Evolutionary conservation across 2,888 invertebrate species (phyloP).

Genomic region (Hypercompe scribonia): DNA sequence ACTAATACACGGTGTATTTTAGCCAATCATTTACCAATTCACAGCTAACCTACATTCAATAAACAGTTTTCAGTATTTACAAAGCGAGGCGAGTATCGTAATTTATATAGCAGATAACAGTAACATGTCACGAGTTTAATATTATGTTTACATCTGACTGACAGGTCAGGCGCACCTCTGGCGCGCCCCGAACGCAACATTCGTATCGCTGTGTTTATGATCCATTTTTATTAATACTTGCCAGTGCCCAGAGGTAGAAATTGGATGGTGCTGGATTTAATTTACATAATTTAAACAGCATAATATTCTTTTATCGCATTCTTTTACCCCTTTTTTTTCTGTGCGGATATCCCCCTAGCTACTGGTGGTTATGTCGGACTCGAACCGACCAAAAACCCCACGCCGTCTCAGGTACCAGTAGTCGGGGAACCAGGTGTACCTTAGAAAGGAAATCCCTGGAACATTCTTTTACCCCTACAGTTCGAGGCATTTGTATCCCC

Average conservation of each 20-base stretch:
- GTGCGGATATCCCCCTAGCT: no score
- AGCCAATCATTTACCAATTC: background rate
- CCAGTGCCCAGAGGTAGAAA: background rate
- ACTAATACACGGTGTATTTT: background rate
- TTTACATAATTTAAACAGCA: background rate
- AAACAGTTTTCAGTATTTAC: conserved; percentile 29
- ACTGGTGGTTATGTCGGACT: no score
- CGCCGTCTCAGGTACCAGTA: no score
- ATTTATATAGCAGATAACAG: conserved; percentile 40
- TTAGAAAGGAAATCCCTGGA: no score
- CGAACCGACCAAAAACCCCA: no score
- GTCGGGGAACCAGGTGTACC: no score
- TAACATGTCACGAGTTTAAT: conserved; percentile 33
- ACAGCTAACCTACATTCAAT: conserved; percentile 1
- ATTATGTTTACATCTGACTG: conserved; percentile 33
- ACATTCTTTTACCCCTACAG: no score
- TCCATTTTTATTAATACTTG: background rate
- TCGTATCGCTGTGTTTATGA: background rate
- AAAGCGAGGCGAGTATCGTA: conserved; percentile 26
- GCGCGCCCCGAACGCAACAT: conserved; percentile 26
- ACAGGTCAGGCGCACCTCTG: conserved; percentile 43
- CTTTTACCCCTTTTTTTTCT: no score
- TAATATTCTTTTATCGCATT: no score
- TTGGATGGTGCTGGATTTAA: background rate
- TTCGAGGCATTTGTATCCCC: no score